A percentile compares a stretch with the other conserved stretches of the same genome.
Evolutionary conservation across 2,113 vertebrate species (phyloP).

Genomic region (Gorilla gorilla): DNA sequence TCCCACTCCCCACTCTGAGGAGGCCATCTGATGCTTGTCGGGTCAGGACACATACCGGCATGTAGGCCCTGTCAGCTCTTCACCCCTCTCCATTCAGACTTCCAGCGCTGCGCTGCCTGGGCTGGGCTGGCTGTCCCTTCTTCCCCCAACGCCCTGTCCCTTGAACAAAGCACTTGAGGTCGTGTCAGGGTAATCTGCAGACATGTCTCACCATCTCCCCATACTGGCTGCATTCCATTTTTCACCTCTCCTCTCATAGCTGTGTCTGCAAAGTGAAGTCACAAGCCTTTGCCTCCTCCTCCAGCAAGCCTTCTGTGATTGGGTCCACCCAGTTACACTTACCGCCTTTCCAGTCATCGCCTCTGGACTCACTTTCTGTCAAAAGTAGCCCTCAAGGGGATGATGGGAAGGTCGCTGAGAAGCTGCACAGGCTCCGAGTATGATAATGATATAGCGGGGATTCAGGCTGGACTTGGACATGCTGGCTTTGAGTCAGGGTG

Average conservation of each 20-base stretch:
- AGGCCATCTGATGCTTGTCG: slow-evolving; percentile 87
- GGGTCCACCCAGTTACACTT: background rate
- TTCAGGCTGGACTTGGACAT: too few relatives aligned
- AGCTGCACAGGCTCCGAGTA: background rate
- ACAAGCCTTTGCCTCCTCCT: background rate
- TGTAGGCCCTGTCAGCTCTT: slow-evolving; percentile 81
- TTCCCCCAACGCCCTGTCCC: rapidly evolving
- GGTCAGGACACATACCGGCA: slow-evolving; percentile 82
- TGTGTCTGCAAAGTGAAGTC: background rate
- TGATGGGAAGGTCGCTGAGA: background rate
- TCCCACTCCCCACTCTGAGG: slow-evolving; percentile 68
- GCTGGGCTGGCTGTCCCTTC: background rate
- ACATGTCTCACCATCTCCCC: background rate
- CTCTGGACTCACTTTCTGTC: background rate
- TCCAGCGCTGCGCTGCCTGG: background rate
- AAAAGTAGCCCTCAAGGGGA: background rate
- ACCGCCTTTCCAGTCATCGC: background rate
- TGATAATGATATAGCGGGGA: background rate
- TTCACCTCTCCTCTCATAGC: background rate
- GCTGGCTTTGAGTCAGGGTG: background rate
- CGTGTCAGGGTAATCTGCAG: background rate
- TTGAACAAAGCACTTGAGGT: background rate
- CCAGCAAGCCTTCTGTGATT: background rate
- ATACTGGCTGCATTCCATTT: background rate
- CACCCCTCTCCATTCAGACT: slow-evolving; percentile 67